Evolutionary conservation across 2,797 vertebrate genomes (phyloP).

Genomic region (Sorex maritimensis): DNA sequence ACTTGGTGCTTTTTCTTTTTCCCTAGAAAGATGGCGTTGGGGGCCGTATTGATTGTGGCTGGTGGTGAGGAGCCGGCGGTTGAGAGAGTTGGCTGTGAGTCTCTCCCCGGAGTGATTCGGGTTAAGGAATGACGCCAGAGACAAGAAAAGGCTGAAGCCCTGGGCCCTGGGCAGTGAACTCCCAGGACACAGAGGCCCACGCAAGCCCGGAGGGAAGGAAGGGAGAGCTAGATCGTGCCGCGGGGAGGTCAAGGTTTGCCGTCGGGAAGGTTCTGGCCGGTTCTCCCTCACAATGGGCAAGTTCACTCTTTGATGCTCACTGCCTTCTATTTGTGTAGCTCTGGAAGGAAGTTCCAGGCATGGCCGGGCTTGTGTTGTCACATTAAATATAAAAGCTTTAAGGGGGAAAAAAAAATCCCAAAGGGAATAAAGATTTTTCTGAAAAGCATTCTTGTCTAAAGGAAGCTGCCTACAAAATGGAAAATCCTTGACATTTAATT

Average conservation of each 20-base stretch:
- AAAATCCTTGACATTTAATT: constrained; percentile 59
- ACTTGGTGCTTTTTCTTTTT: too few relatives aligned
- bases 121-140: too few relatives aligned
- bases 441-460: constrained; percentile 56
- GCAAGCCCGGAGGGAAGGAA: too few relatives aligned
- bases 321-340: not conserved
- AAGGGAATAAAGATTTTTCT: constrained; percentile 69
- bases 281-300: not conserved
- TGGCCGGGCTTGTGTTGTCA: not conserved
- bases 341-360: not conserved
- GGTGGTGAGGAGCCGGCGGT: too few relatives aligned
- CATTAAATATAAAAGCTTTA: constrained; percentile 41
- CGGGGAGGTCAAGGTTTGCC: accelerated
- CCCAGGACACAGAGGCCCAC: not conserved
- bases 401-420: not conserved
- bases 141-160: not conserved
- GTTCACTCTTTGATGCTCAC: not conserved
- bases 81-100: too few relatives aligned
- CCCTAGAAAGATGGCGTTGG: too few relatives aligned
- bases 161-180: too few relatives aligned
- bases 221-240: not conserved
- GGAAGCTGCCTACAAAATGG: constrained; percentile 27
- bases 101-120: too few relatives aligned
- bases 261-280: accelerated
- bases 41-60: too few relatives aligned